Evolutionary conservation across 1,140 invertebrate species (phyloP).

Genomic region (Dinothrombium tinctorium): DNA sequence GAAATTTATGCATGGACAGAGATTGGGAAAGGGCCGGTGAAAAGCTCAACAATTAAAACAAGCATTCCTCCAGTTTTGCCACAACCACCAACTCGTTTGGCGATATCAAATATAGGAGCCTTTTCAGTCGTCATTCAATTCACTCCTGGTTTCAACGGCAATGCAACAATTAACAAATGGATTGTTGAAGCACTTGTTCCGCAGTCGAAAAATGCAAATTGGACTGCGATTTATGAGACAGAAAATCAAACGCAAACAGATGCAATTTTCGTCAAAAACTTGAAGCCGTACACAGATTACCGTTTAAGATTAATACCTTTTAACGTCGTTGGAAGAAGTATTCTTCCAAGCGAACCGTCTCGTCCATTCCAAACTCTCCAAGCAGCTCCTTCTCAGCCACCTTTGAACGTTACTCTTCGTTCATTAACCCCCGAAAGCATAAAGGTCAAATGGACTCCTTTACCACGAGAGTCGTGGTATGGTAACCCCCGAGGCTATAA

Average conservation of each 20-base stretch:
- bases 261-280: constrained; percentile 42
- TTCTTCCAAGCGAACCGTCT: constrained; percentile 58
- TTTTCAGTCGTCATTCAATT: constrained; percentile 89
- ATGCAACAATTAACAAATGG: constrained; percentile 93
- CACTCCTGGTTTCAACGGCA: constrained; percentile 88
- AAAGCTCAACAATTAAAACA: constrained; percentile 69
- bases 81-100: constrained; percentile 59
- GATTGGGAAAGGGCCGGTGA: constrained; percentile 48
- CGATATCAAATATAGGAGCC: constrained; percentile 76
- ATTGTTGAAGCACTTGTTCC: constrained; percentile 39
- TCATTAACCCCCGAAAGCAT: constrained; percentile 2
- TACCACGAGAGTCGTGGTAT: constrained; percentile 51
- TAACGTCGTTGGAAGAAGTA: constrained; percentile 77
- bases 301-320: constrained; percentile 63
- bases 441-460: constrained; percentile 27
- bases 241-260: constrained; percentile 53
- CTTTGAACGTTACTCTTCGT: constrained; percentile 35
- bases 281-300: constrained; percentile 75
- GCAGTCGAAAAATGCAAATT: constrained; percentile 31
- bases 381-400: constrained; percentile 72
- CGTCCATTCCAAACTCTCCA: constrained; percentile 87
- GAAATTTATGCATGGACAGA: constrained; percentile 66
- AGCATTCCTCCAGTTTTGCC: constrained; percentile 87
- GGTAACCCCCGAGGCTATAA: constrained; percentile 45
- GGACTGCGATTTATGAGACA: constrained; percentile 61